These are phyloP conservation scores for Holacanthella duospinosa DNA, from an alignment of 2,888 invertebrate genomes.

Conservation along the genomic window DNA sequence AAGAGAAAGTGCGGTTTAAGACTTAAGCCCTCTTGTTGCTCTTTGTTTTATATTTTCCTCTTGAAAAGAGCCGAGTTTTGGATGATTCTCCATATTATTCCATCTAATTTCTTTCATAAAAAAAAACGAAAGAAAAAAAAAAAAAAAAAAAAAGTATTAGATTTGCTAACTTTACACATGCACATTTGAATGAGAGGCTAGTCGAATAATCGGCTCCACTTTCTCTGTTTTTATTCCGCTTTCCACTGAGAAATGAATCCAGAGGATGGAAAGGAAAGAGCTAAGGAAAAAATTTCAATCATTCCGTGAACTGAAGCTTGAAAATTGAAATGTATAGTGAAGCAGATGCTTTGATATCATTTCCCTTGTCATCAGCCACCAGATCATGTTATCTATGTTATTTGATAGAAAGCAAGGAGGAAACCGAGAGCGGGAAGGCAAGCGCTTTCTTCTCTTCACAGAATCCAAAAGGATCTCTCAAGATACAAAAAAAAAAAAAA, in stretches of 20 bases:
- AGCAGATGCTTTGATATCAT: constrained; percentile 39
- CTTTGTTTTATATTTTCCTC: background rate
- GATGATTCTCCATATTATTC: too few species aligned
- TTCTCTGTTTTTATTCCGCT: background rate
- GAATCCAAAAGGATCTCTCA: background rate
- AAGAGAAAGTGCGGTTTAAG: background rate
- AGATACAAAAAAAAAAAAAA: too few species aligned
- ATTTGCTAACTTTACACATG: too few species aligned
- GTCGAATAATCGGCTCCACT: background rate
- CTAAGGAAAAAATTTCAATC: constrained; percentile 38
- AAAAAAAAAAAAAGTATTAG: too few species aligned
- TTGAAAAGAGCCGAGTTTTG: background rate
- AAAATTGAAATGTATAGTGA: constrained; percentile 38
- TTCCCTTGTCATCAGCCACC: constrained; percentile 38
- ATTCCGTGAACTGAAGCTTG: constrained; percentile 39
- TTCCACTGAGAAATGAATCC: background rate
- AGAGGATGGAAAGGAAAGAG: background rate
- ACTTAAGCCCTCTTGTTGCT: background rate
- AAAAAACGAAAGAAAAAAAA: too few species aligned
- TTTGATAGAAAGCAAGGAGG: constrained; percentile 33
- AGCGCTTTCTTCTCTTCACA: background rate
- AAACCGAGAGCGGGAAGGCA: constrained; percentile 3
- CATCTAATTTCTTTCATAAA: too few species aligned
- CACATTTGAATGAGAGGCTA: background rate
- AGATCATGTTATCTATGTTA: constrained; percentile 39